Percentiles rank a stretch among this genome's conserved stretches.
Evolutionary conservation across 2,888 invertebrate species (phyloP).

Genomic region (Gymnosoma rotundatum): DNA sequence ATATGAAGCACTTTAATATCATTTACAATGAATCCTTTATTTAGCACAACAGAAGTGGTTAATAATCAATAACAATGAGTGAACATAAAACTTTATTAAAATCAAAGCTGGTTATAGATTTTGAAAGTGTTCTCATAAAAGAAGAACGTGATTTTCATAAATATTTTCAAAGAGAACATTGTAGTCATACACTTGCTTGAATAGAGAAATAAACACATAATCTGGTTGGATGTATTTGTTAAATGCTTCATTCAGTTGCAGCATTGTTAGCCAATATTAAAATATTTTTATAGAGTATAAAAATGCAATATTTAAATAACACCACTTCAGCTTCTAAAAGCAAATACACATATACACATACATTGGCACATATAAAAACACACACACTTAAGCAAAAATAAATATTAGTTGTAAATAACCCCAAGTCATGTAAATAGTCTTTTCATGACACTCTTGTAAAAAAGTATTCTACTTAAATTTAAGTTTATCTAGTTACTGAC

Average conservation of each 20-base stretch:
- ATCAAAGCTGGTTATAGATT: conserved; percentile 55
- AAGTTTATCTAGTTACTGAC: conserved; percentile 25
- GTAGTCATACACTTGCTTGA: conserved; percentile 5
- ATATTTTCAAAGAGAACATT: conserved; percentile 1
- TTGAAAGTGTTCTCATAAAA: conserved; percentile 49
- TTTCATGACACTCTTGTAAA: background rate
- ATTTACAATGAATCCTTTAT: background rate
- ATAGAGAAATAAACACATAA: background rate
- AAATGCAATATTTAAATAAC: conserved; percentile 37
- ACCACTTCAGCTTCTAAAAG: background rate
- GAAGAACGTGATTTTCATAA: conserved; percentile 63
- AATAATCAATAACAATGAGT: conserved; percentile 14
- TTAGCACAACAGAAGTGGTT: background rate
- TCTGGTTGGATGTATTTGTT: background rate
- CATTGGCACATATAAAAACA: background rate
- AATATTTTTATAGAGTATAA: conserved; percentile 29
- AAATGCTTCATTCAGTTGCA: background rate
- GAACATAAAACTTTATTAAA: conserved; percentile 32
- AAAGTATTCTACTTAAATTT: conserved; percentile 1
- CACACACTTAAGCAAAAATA: background rate
- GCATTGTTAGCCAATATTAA: background rate
- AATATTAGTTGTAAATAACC: background rate
- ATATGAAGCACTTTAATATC: background rate
- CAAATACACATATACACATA: background rate
- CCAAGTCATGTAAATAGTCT: background rate